phyloP scores from a whole-genome alignment of 2,888 invertebrate genomes.

The Lottia scabra region DNA sequence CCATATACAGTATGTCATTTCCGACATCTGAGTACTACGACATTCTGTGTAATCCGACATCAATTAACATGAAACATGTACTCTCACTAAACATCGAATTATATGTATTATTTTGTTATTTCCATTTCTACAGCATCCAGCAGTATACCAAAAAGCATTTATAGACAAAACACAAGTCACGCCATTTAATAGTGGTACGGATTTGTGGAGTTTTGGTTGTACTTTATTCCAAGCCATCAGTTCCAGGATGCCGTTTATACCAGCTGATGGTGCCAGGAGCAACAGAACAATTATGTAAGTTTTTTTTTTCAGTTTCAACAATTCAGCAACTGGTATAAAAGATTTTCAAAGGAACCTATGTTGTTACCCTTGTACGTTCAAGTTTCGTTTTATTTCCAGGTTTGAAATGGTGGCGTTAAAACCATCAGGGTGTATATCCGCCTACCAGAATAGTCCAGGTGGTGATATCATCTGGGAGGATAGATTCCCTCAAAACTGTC shows the following conservation, averaged over 20 bases:
- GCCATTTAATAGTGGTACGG: conserved; percentile 92
- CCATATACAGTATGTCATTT: too few species aligned
- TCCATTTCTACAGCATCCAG: conserved; percentile 77
- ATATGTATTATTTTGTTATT: too few species aligned
- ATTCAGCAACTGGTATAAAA: too few species aligned
- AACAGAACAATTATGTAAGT: conserved; percentile 86
- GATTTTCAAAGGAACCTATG: too few species aligned
- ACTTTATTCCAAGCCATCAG: conserved; percentile 94
- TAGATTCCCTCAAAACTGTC: conserved; percentile 1
- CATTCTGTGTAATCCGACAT: too few species aligned
- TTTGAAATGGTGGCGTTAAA: conserved; percentile 18
- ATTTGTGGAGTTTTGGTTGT: conserved; percentile 94
- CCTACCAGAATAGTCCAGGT: neutral
- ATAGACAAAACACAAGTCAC: conserved; percentile 82
- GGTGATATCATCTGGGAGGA: conserved; percentile 10
- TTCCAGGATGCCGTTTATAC: conserved; percentile 91
- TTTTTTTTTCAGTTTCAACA: too few species aligned
- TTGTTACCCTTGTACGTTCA: too few species aligned
- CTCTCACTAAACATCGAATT: too few species aligned
- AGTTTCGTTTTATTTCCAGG: neutral
- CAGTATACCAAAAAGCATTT: conserved; percentile 94
- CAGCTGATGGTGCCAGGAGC: conserved; percentile 90
- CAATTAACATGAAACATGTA: too few species aligned
- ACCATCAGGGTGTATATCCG: conserved; percentile 4
- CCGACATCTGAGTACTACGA: too few species aligned